These are phyloP conservation scores for Thecocarcelia acutangulata DNA, from an alignment of 2,888 invertebrate genomes.

Conservation along the genomic window DNA sequence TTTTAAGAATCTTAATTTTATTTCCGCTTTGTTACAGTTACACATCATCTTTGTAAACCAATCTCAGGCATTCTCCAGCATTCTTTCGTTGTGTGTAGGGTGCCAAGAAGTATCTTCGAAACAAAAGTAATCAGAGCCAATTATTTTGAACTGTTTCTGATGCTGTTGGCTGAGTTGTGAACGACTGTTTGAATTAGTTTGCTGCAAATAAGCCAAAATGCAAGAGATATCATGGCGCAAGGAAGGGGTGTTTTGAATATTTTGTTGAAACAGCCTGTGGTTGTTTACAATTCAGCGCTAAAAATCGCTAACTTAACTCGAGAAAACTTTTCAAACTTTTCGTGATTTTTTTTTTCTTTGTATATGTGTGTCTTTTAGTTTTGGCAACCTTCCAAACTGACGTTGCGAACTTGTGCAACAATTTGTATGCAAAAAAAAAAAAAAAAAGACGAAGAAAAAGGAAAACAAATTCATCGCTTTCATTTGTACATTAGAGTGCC, in stretches of 20 bases:
- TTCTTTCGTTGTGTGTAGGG: conserved; percentile 6
- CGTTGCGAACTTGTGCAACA: conserved; percentile 26
- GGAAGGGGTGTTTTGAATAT: neutral
- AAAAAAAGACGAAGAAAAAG: neutral
- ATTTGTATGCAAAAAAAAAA: conserved; percentile 34
- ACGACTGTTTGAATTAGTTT: conserved; percentile 22
- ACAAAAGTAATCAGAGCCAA: conserved; percentile 56
- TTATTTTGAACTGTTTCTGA: conserved; percentile 49
- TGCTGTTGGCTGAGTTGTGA: conserved; percentile 35
- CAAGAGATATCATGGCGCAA: conserved; percentile 17
- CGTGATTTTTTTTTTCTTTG: neutral
- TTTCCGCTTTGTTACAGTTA: too few species aligned
- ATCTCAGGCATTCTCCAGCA: neutral
- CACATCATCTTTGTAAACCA: too few species aligned
- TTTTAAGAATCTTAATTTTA: too few species aligned
- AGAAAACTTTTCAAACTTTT: conserved; percentile 37
- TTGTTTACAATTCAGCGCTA: conserved; percentile 59
- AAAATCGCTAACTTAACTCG: conserved; percentile 43
- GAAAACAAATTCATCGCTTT: conserved; percentile 26
- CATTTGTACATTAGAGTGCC: too few species aligned
- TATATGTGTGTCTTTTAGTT: neutral
- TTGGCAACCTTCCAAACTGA: conserved; percentile 49
- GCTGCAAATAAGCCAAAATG: conserved; percentile 25
- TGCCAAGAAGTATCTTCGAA: conserved; percentile 21
- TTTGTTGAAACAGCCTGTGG: conserved; percentile 62